A percentile compares a stretch with the other conserved stretches of the same genome.
Conservation (phyloP, 2,888 invertebrate species). For the Drosophila villosipedis region DNA sequence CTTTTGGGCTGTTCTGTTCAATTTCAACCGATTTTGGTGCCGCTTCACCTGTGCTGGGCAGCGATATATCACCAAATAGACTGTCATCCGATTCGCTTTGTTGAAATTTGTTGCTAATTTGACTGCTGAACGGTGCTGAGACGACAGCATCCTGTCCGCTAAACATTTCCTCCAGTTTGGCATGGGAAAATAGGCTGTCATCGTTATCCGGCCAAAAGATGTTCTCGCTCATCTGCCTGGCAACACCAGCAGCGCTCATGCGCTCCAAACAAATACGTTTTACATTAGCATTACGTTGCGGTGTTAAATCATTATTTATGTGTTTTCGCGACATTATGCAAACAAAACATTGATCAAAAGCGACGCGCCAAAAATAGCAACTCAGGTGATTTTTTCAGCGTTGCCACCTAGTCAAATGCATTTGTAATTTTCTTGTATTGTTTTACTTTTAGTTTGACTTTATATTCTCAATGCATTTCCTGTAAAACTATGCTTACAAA, state of each 20-base stretch:
- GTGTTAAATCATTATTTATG: conserved; percentile 12
- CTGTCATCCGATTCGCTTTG: conserved; percentile 63
- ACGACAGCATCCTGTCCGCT: conserved; percentile 33
- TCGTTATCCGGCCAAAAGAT: conserved; percentile 76
- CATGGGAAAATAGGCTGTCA: conserved; percentile 77
- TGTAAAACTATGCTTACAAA: neutral
- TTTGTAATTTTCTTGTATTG: no score
- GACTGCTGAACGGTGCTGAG: conserved; percentile 24
- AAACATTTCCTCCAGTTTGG: conserved; percentile 68
- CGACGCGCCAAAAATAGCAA: conserved; percentile 30
- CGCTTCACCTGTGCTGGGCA: conserved; percentile 27
- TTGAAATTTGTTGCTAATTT: conserved; percentile 23
- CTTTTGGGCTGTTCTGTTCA: neutral
- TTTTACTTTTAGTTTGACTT: neutral
- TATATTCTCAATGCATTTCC: neutral
- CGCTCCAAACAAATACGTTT: conserved; percentile 54
- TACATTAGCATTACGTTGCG: conserved; percentile 22
- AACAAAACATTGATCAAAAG: conserved; percentile 22
- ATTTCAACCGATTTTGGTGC: neutral
- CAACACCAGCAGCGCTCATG: neutral
- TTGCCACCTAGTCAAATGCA: neutral
- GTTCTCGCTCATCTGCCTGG: conserved; percentile 47
- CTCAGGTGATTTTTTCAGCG: conserved; percentile 31
- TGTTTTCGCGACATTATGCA: conserved; percentile 45
- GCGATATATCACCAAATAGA: conserved; percentile 73